Evolutionary conservation across 2,113 vertebrate species (phyloP).

Genomic region (Seriola dumerili): DNA sequence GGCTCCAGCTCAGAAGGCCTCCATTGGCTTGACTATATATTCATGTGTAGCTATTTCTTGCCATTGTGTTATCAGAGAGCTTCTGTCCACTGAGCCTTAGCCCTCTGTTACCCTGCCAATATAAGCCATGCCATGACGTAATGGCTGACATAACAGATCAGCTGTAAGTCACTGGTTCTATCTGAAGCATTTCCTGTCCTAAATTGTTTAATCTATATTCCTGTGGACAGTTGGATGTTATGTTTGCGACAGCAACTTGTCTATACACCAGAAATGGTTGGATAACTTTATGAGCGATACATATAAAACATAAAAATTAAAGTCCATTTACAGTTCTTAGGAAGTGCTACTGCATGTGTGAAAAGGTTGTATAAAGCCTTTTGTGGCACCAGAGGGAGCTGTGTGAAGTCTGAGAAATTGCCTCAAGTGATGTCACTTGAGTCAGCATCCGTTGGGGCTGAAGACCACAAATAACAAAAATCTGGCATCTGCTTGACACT

Average conservation of each 20-base stretch:
- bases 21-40: background rate
- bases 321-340: background rate
- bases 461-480: too few species aligned
- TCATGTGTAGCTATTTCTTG: background rate
- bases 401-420: background rate
- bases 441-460: too few species aligned
- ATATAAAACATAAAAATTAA: background rate
- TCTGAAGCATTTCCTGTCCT: constrained; percentile 14
- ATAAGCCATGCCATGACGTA: constrained; percentile 11
- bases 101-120: background rate
- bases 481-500: too few species aligned
- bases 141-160: constrained; percentile 31
- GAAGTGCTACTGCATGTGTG: background rate
- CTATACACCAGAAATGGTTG: background rate
- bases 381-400: background rate
- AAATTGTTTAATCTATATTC: background rate
- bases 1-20: background rate
- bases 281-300: background rate
- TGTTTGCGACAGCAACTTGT: background rate
- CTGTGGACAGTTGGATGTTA: background rate
- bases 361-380: too few species aligned
- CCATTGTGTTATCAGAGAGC: constrained; percentile 6
- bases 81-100: constrained; percentile 12
- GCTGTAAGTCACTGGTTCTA: constrained; percentile 20
- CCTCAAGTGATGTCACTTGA: too few species aligned